Evolutionary conservation across 2,888 invertebrate species (phyloP).

Genomic region (Odontothrips loti): DNA sequence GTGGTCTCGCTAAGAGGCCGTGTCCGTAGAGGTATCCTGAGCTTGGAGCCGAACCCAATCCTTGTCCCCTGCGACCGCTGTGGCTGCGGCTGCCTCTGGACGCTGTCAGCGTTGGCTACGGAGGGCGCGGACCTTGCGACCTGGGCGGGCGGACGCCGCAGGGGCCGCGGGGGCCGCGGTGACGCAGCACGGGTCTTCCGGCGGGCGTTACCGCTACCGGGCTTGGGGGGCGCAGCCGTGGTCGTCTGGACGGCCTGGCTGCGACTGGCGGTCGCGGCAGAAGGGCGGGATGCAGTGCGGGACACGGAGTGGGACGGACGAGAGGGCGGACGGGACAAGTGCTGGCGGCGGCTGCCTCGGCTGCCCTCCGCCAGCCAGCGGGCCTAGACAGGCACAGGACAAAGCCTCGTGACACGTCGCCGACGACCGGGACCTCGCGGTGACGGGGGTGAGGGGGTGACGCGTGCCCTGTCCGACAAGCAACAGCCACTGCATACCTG

Average conservation of each 20-base stretch:
- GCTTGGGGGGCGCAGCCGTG: no score
- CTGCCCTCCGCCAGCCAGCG: conserved; percentile 12
- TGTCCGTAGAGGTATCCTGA: not conserved
- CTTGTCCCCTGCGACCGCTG: not conserved
- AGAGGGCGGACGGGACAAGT: no score
- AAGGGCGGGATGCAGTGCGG: not conserved
- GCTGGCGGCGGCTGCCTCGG: not conserved
- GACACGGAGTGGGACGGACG: not conserved
- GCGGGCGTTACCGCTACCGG: no score
- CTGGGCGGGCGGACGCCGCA: not conserved
- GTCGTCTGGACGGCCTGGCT: not conserved
- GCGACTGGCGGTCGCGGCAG: not conserved
- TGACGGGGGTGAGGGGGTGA: no score
- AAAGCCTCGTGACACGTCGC: not conserved
- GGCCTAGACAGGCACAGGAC: not conserved
- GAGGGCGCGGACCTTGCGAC: not conserved
- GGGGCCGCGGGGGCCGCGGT: no score
- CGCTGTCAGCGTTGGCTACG: not conserved
- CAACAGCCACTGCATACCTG: no score
- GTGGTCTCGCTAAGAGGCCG: not conserved
- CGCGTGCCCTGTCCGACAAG: no score
- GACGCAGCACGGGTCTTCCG: no score
- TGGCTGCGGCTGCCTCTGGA: not conserved
- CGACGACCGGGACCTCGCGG: not conserved
- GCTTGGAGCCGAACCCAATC: not conserved